These are phyloP conservation scores for Argya squamiceps DNA, from an alignment of 2,797 vertebrate species.

Conservation along the genomic window DNA sequence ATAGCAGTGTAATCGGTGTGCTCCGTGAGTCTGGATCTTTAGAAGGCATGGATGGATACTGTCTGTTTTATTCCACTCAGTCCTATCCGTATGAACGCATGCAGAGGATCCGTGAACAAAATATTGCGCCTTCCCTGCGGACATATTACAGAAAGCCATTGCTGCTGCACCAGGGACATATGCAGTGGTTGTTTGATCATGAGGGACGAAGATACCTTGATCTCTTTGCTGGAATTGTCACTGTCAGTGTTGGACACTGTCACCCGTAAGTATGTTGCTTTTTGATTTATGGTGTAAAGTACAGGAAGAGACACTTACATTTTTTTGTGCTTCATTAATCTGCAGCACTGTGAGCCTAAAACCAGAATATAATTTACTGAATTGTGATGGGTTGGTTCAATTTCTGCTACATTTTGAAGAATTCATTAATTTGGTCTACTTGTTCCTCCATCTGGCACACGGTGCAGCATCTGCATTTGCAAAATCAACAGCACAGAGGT, in stretches of 20 bases:
- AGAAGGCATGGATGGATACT: not conserved
- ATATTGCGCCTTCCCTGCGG: slow-evolving; percentile 76
- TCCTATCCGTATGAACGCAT: slow-evolving; percentile 81
- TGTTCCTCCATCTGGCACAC: not conserved
- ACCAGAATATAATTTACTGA: not conserved
- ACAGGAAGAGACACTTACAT: not conserved
- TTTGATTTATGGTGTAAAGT: not conserved
- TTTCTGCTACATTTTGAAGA: not conserved
- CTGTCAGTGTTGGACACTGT: slow-evolving; percentile 92
- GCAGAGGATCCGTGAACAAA: slow-evolving; percentile 79
- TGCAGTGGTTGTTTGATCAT: slow-evolving; percentile 95
- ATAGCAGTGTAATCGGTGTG: not conserved
- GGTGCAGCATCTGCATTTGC: not conserved
- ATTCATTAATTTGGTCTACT: not conserved
- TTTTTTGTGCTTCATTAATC: not conserved
- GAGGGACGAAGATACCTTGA: slow-evolving; percentile 91
- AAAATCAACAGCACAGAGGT: not conserved
- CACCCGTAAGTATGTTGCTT: slow-evolving; percentile 85
- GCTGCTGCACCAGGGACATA: slow-evolving; percentile 89
- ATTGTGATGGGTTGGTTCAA: not conserved
- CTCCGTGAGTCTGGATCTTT: not conserved
- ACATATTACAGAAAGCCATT: slow-evolving; percentile 87
- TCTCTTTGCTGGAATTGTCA: slow-evolving; percentile 91
- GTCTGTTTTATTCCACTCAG: slow-evolving; percentile 37
- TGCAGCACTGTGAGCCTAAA: not conserved